These are phyloP conservation scores for Euplagia quadripunctaria DNA, from an alignment of 2,888 invertebrate species.

Conservation along the genomic window DNA sequence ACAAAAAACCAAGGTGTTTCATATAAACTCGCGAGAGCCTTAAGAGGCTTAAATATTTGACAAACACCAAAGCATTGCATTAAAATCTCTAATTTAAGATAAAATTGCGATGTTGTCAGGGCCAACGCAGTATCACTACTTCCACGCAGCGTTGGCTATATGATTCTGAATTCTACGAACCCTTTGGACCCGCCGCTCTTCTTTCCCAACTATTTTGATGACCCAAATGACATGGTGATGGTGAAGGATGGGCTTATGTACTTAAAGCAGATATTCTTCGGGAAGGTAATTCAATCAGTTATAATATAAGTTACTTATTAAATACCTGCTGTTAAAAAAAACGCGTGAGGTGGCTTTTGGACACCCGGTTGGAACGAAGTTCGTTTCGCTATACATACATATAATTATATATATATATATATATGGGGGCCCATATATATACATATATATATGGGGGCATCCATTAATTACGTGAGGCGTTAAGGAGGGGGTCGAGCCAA, in stretches of 20 bases:
- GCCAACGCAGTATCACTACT: slow-evolving; percentile 66
- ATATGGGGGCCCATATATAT: no score
- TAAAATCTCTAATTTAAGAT: not conserved
- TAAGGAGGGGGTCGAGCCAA: no score
- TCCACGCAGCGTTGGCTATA: slow-evolving; percentile 68
- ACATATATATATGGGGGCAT: no score
- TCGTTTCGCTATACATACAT: no score
- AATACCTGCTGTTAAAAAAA: no score
- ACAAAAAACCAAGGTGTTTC: no score
- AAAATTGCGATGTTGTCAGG: slow-evolving; percentile 52
- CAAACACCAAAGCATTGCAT: not conserved
- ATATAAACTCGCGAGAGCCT: no score
- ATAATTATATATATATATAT: no score
- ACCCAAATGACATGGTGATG: slow-evolving; percentile 70
- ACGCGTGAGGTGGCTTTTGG: no score
- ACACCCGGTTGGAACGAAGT: no score
- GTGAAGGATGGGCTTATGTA: slow-evolving; percentile 64
- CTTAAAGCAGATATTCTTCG: slow-evolving; percentile 62
- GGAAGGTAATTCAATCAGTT: slow-evolving; percentile 51
- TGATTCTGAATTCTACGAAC: slow-evolving; percentile 68
- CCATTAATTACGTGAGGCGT: no score
- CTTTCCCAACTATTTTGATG: slow-evolving; percentile 67
- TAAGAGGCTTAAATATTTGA: not conserved
- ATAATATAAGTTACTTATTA: no score
- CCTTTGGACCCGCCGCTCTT: slow-evolving; percentile 66